Conservation (phyloP, 2,113 vertebrate genomes). For the Tenrec ecaudatus region DNA sequence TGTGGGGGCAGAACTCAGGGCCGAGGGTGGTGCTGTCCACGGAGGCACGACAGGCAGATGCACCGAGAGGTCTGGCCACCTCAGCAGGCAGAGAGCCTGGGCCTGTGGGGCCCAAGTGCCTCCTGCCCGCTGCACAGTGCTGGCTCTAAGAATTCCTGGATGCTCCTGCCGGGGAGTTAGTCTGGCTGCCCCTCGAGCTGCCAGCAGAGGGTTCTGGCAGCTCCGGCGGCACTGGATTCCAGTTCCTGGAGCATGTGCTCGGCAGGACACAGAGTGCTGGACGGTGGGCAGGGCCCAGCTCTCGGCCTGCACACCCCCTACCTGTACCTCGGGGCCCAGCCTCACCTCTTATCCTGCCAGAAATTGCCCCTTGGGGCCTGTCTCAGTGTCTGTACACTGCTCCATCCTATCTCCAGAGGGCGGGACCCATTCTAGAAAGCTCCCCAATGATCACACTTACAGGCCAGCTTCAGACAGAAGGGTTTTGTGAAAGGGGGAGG, state of each 20-base stretch:
- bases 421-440: not conserved
- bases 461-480: not conserved
- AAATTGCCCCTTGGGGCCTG: not conserved
- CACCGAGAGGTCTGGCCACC: slow-evolving; percentile 35
- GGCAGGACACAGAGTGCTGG: slow-evolving; percentile 16
- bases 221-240: not conserved
- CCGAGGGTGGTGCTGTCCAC: not conserved
- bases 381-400: not conserved
- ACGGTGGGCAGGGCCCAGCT: not conserved
- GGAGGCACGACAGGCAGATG: not conserved
- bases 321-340: not conserved
- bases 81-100: slow-evolving; percentile 56
- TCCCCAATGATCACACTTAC: not conserved
- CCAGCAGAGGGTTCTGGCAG: slow-evolving; percentile 59
- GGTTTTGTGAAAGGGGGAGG: not conserved
- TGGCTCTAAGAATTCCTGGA: slow-evolving; percentile 78
- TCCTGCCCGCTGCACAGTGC: not conserved
- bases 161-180: not conserved
- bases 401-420: too few species aligned
- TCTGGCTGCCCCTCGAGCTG: slow-evolving; percentile 54
- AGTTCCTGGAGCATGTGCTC: slow-evolving; percentile 2
- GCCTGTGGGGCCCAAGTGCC: slow-evolving; percentile 40
- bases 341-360: not conserved
- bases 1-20: not conserved
- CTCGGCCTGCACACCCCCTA: not conserved